phyloP scores from a whole-genome alignment of 2,888 invertebrate genomes.

The Tinea trinotella region DNA sequence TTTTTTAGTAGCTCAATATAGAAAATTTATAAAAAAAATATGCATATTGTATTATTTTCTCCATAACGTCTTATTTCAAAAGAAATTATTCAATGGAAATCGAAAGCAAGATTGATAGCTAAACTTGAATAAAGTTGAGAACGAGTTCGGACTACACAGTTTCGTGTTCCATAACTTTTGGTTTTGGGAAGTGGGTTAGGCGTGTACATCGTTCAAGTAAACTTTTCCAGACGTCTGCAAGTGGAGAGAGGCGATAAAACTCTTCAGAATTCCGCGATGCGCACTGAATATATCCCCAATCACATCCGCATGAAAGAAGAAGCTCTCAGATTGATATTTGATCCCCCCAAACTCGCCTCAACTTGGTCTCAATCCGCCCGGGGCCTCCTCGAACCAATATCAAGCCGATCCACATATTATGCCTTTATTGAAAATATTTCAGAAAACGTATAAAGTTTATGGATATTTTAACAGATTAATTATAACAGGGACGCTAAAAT shows the following conservation, averaged over 20 bases:
- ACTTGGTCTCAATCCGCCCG: slow-evolving; percentile 20
- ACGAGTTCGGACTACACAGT: slow-evolving; percentile 21
- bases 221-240: slow-evolving; percentile 16
- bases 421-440: slow-evolving; percentile 18
- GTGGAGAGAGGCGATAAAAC: slow-evolving; percentile 18
- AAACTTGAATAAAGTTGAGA: slow-evolving; percentile 45
- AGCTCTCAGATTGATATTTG: slow-evolving; percentile 63
- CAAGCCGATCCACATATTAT: slow-evolving; percentile 20
- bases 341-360: slow-evolving; percentile 41
- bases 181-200: slow-evolving; percentile 18
- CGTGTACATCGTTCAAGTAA: slow-evolving; percentile 17
- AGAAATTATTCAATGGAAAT: slow-evolving; percentile 50
- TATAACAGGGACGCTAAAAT: slow-evolving; percentile 15
- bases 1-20: too few relatives aligned
- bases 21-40: background rate
- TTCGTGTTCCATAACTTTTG: slow-evolving; percentile 17
- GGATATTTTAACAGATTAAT: slow-evolving; percentile 16
- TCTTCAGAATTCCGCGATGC: slow-evolving; percentile 26
- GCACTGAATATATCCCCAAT: slow-evolving; percentile 28
- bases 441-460: background rate
- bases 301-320: slow-evolving; percentile 38
- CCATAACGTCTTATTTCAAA: slow-evolving; percentile 28
- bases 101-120: slow-evolving; percentile 60
- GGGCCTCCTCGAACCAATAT: slow-evolving; percentile 24
- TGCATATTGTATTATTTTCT: background rate